phyloP scores from a whole-genome alignment of 2,113 vertebrate species.

The Todiramphus saurophagus region DNA sequence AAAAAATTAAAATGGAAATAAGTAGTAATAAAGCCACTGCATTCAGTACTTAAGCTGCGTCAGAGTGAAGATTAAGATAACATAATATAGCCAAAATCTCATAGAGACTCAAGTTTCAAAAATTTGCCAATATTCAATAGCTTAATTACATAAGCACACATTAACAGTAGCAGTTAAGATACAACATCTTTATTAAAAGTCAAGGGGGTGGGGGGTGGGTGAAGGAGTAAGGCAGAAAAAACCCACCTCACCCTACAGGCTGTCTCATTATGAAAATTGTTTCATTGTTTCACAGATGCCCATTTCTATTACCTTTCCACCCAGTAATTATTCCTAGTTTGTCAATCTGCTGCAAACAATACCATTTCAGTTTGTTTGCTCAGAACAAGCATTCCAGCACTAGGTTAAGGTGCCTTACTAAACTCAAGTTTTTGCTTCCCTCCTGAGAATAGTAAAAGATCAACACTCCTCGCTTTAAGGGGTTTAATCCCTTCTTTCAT shows the following conservation, averaged over 20 bases:
- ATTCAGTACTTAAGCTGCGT: neutral
- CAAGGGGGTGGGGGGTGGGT: too few species aligned
- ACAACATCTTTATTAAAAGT: neutral
- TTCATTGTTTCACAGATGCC: neutral
- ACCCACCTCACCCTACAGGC: neutral
- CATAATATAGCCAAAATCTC: neutral
- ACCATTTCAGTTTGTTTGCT: accelerated
- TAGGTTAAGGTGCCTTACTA: neutral
- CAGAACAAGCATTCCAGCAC: neutral
- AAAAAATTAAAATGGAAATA: neutral
- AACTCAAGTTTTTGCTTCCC: neutral
- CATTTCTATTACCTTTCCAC: neutral
- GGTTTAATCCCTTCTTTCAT: neutral
- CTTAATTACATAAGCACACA: neutral
- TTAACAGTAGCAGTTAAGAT: neutral
- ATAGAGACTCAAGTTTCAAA: neutral
- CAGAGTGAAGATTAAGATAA: neutral
- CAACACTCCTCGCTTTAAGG: neutral
- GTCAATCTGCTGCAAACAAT: neutral
- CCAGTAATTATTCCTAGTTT: neutral
- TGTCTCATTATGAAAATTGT: neutral
- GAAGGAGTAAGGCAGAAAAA: neutral
- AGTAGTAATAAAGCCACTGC: neutral
- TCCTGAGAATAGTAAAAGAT: neutral
- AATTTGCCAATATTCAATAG: neutral